Conservation (phyloP, 2,113 vertebrate species). For the Rhipidura dahli region DNA sequence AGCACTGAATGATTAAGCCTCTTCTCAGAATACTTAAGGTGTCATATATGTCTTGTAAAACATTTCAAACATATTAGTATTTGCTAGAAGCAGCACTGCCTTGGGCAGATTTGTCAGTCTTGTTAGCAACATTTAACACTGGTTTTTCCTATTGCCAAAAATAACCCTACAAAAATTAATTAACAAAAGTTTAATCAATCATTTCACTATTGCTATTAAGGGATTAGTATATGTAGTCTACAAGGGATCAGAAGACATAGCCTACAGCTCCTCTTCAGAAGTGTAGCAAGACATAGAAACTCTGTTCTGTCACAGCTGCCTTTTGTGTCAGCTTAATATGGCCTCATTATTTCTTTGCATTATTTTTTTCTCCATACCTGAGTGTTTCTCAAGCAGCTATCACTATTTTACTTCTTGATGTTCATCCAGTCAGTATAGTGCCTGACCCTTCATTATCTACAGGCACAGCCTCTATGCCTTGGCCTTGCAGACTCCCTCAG, state of each 20-base stretch:
- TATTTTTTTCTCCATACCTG: neutral
- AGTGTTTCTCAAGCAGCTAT: neutral
- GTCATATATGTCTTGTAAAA: neutral
- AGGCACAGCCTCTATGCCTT: neutral
- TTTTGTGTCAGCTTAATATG: neutral
- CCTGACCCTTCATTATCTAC: neutral
- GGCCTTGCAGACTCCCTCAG: neutral
- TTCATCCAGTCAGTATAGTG: neutral
- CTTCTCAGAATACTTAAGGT: neutral
- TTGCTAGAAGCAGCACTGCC: neutral
- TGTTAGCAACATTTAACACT: neutral
- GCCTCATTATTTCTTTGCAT: neutral
- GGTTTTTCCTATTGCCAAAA: neutral
- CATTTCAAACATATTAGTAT: neutral
- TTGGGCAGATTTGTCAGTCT: neutral
- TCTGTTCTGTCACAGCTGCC: neutral
- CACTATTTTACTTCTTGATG: neutral
- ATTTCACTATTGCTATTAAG: neutral
- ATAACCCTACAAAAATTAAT: neutral
- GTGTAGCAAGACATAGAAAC: neutral
- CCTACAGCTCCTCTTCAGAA: neutral
- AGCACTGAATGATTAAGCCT: neutral
- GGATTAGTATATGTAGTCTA: neutral
- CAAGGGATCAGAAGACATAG: neutral
- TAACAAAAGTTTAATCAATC: neutral